Conservation (phyloP, 2,797 vertebrate genomes). For the Gallinago solitaria region DNA sequence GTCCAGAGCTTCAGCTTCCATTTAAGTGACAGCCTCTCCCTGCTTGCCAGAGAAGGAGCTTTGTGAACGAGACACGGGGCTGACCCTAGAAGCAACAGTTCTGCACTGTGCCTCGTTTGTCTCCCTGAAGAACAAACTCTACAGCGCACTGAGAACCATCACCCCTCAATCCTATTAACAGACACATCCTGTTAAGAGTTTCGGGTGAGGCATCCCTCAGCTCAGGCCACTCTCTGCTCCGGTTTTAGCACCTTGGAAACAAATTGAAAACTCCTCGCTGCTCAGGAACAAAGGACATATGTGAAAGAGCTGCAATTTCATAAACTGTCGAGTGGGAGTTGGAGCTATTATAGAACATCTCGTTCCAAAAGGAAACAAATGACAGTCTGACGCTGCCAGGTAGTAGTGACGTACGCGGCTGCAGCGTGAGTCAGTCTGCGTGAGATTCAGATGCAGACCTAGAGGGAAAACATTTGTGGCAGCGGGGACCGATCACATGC, state of each 20-base stretch:
- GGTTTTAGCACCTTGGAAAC: slow-evolving; percentile 10
- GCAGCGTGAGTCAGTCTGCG: slow-evolving; percentile 50
- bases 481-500: slow-evolving; percentile 10
- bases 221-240: neutral
- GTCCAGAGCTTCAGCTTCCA: neutral
- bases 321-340: slow-evolving; percentile 33
- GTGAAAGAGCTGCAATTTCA: slow-evolving; percentile 41
- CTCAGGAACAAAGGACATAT: slow-evolving; percentile 21
- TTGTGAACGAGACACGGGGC: neutral
- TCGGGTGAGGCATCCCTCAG: neutral
- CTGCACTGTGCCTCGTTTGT: neutral
- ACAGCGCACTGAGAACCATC: neutral
- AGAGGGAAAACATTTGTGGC: slow-evolving; percentile 64
- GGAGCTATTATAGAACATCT: slow-evolving; percentile 58
- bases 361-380: slow-evolving; percentile 61
- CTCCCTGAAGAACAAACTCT: neutral
- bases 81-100: neutral
- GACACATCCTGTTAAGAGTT: neutral
- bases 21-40: neutral
- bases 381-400: slow-evolving; percentile 19
- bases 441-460: slow-evolving; percentile 44
- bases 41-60: neutral
- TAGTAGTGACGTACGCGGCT: slow-evolving; percentile 20
- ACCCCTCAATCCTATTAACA: neutral
- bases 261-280: neutral